Conservation (phyloP, 2,797 vertebrate species). For the Coccyzus lansbergi region DNA sequence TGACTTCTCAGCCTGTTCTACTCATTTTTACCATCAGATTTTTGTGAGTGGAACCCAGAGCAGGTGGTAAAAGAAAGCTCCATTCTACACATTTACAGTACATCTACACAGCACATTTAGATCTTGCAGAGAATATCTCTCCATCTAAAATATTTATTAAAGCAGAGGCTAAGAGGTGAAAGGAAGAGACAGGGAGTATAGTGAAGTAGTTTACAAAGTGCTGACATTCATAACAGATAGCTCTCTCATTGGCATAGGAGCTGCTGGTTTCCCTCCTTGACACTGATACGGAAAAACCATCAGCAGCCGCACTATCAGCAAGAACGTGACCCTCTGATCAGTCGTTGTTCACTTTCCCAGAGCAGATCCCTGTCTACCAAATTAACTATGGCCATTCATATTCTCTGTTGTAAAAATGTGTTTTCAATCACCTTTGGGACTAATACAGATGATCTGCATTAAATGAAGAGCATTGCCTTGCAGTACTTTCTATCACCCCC, state of each 20-base stretch:
- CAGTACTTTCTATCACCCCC: not conserved
- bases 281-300: conserved; percentile 36
- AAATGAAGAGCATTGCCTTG: not conserved
- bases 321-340: not conserved
- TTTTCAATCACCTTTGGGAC: conserved; percentile 11
- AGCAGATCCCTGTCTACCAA: not conserved
- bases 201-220: conserved; percentile 60
- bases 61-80: not conserved
- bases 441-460: not conserved
- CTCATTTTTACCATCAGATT: not conserved
- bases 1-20: not conserved
- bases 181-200: not conserved
- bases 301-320: conserved; percentile 31
- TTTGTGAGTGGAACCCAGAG: not conserved
- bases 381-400: not conserved
- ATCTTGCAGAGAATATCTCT: not conserved
- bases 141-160: conserved; percentile 41
- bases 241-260: not conserved
- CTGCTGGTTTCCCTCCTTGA: conserved; percentile 58
- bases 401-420: conserved; percentile 13
- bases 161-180: not conserved
- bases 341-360: not conserved
- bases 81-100: not conserved
- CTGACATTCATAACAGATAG: conserved; percentile 53
- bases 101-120: not conserved